Evolutionary conservation across 2,888 invertebrate genomes (phyloP).

Genomic region (Chironomus tentans): DNA sequence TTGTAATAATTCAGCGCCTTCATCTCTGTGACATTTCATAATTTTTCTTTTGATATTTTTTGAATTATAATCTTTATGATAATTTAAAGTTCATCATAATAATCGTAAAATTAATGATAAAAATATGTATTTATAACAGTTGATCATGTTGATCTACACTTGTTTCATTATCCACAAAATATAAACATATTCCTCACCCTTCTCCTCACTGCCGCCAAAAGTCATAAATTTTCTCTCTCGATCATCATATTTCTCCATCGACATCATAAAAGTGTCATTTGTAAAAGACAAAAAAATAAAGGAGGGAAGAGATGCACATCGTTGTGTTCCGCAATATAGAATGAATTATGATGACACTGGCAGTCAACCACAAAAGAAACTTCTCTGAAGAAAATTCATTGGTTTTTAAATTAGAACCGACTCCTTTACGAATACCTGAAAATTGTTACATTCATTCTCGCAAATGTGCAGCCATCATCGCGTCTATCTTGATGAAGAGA

Average conservation of each 20-base stretch:
- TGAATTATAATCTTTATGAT: neutral
- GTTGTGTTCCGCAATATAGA: neutral
- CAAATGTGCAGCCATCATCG: no score
- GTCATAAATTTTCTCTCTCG: neutral
- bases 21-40: no score
- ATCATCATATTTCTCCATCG: neutral
- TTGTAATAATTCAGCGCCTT: no score
- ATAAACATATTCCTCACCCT: neutral
- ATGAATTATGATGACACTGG: neutral
- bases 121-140: neutral
- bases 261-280: slow-evolving; percentile 6
- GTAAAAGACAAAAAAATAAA: neutral
- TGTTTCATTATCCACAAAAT: neutral
- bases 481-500: no score
- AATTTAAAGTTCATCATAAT: neutral
- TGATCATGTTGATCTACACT: neutral
- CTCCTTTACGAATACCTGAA: no score
- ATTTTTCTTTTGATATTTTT: neutral
- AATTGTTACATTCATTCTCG: no score
- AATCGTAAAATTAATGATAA: neutral
- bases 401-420: no score
- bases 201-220: neutral
- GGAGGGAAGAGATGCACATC: neutral
- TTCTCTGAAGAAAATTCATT: no score
- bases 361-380: no score